Evolutionary conservation across 2,797 vertebrate species (phyloP).

Genomic region (Trematomus bernacchii): DNA sequence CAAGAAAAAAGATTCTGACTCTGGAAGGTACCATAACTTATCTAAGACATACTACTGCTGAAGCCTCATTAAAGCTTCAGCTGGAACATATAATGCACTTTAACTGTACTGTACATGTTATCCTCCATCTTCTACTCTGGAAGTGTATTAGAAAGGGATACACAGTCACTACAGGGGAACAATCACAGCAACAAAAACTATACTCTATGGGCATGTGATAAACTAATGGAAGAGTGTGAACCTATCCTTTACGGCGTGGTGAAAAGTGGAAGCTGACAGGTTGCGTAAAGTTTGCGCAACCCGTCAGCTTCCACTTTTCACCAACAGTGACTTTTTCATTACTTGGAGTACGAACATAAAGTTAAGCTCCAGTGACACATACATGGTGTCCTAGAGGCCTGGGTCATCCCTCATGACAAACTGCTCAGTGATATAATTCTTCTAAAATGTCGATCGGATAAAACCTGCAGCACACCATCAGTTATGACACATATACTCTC

Average conservation of each 20-base stretch:
- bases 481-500: neutral
- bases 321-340: neutral
- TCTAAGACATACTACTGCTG: neutral
- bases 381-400: constrained; percentile 14
- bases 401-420: constrained; percentile 23
- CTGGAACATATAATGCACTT: constrained; percentile 1
- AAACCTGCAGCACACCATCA: constrained; percentile 9
- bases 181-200: neutral
- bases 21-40: neutral
- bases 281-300: no score
- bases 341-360: constrained; percentile 12
- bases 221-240: neutral
- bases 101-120: constrained; percentile 2
- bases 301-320: neutral
- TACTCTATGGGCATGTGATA: neutral
- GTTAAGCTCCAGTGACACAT: constrained; percentile 25
- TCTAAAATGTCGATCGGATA: neutral
- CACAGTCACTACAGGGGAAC: neutral
- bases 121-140: neutral
- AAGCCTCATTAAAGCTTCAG: neutral
- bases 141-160: neutral
- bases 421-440: constrained; percentile 7
- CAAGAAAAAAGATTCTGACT: neutral
- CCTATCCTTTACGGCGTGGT: neutral
- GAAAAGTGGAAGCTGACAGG: no score